Evolutionary conservation across 2,797 vertebrate genomes (phyloP).

Genomic region (Octomys mimax): DNA sequence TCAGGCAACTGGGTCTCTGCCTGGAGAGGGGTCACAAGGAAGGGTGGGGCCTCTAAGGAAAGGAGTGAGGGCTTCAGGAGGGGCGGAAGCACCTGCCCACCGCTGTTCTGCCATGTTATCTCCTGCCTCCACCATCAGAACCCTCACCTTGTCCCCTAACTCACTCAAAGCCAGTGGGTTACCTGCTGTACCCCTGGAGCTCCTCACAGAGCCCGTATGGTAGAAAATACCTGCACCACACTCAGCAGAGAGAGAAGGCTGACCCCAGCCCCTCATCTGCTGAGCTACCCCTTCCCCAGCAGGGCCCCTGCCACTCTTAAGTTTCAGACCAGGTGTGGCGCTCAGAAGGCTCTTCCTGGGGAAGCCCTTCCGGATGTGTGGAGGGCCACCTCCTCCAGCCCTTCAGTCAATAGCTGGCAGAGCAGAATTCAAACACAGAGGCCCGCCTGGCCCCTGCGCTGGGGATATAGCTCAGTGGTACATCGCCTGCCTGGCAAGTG

Average conservation of each 20-base stretch:
- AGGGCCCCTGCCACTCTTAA: neutral
- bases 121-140: neutral
- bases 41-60: neutral
- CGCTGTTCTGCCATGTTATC: rapidly evolving
- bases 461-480: too few species aligned
- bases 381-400: neutral
- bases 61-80: neutral
- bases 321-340: neutral
- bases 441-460: too few species aligned
- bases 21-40: neutral
- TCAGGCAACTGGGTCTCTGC: neutral
- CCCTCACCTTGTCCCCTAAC: neutral
- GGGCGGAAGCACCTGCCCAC: neutral
- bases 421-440: neutral
- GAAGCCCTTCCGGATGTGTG: neutral
- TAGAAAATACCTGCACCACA: neutral
- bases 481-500: too few species aligned
- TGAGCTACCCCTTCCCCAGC: too few species aligned
- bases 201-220: neutral
- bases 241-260: neutral
- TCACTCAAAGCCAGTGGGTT: neutral
- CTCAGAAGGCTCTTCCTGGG: neutral
- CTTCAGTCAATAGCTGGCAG: neutral
- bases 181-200: neutral
- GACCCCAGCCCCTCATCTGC: neutral